A percentile compares a stretch with the other conserved stretches of the same genome.
Evolutionary conservation across 2,113 vertebrate genomes (phyloP).

Genomic region (Sylvilagus bachmani): DNA sequence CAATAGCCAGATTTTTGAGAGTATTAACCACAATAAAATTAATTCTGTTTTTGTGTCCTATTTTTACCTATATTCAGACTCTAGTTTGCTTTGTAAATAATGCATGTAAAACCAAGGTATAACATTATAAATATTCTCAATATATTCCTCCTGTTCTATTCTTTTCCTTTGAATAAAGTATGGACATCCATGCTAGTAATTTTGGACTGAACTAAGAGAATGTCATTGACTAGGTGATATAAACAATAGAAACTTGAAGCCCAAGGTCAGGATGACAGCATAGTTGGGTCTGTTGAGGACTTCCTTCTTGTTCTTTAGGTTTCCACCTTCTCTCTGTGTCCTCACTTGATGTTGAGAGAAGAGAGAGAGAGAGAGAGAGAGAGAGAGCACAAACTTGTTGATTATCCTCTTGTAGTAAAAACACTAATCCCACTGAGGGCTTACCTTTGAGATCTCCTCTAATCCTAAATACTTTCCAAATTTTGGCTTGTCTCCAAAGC

Average conservation of each 20-base stretch:
- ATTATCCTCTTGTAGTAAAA: neutral
- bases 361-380: rapidly evolving
- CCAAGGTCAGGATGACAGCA: neutral
- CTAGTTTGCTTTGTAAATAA: neutral
- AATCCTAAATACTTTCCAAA: neutral
- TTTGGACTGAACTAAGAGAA: neutral
- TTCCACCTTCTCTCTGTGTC: neutral
- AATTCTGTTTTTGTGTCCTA: neutral
- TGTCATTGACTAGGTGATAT: neutral
- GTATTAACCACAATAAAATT: neutral
- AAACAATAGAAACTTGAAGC: neutral
- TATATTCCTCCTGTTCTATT: neutral
- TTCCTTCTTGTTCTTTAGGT: neutral
- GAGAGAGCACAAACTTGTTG: neutral
- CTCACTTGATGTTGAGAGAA: rapidly evolving
- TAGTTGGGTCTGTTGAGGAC: rapidly evolving
- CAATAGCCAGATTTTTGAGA: neutral
- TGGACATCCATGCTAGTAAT: neutral
- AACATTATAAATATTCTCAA: slow-evolving; percentile 8
- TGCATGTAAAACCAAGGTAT: neutral
- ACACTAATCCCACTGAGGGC: neutral
- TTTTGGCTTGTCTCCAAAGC: neutral
- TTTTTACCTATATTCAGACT: neutral
- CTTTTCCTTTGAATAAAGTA: neutral
- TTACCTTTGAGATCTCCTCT: neutral